Conservation (phyloP, 2,888 invertebrate genomes). For the Serripes groenlandicus region DNA sequence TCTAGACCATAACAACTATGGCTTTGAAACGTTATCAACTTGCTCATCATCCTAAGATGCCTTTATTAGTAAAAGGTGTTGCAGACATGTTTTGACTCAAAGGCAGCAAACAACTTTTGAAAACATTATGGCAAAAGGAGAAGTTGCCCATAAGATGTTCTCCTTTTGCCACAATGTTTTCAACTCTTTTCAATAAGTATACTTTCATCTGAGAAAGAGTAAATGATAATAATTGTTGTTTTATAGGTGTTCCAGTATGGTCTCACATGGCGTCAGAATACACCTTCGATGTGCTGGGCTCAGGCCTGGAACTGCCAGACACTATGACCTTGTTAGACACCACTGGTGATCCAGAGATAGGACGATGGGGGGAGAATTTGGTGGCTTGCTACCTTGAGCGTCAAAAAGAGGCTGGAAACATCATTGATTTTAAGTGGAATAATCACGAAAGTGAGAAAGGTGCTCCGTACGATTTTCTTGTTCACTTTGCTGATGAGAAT, state of each 20-base stretch:
- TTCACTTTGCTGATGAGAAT: slow-evolving; percentile 66
- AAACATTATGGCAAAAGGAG: too few species aligned
- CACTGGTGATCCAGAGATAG: slow-evolving; percentile 69
- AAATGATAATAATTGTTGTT: too few species aligned
- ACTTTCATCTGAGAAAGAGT: too few species aligned
- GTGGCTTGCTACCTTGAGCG: slow-evolving; percentile 79
- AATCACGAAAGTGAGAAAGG: slow-evolving; percentile 77
- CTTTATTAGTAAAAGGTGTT: too few species aligned
- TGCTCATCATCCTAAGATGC: too few species aligned
- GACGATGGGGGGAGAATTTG: slow-evolving; percentile 82
- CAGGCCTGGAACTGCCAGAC: slow-evolving; percentile 59
- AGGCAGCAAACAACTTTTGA: too few species aligned
- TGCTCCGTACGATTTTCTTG: slow-evolving; percentile 82
- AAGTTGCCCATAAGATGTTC: too few species aligned
- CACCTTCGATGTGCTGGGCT: slow-evolving; percentile 76
- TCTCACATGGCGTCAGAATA: slow-evolving; percentile 74
- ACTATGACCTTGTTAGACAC: slow-evolving; percentile 39
- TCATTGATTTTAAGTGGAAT: slow-evolving; percentile 76
- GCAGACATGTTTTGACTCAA: too few species aligned
- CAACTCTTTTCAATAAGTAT: too few species aligned
- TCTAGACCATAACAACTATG: too few species aligned
- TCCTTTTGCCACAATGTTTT: too few species aligned
- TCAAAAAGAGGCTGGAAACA: slow-evolving; percentile 70
- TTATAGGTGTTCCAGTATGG: slow-evolving; percentile 80
- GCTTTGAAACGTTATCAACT: too few species aligned